Conservation (phyloP, 2,888 invertebrate species). For the Pandemis heparana region DNA sequence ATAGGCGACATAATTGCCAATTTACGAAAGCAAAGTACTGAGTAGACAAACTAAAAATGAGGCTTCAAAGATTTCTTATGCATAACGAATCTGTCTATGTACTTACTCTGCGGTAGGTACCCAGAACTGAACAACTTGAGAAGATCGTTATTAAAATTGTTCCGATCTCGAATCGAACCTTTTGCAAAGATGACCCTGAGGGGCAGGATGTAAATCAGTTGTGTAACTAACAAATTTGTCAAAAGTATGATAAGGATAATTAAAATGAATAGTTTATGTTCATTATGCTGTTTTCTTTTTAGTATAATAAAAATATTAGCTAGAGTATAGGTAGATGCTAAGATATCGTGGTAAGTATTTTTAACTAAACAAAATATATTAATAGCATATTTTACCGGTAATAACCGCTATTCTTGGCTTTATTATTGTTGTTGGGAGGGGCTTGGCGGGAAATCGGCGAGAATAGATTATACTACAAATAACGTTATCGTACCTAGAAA, state of each 20-base stretch:
- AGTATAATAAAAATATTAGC: no score
- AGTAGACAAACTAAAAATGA: neutral
- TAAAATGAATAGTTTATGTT: neutral
- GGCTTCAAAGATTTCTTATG: neutral
- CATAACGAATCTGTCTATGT: neutral
- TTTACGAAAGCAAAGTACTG: conserved; percentile 76
- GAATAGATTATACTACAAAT: no score
- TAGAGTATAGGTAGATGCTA: no score
- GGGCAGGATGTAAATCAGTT: neutral
- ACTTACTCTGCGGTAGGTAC: neutral
- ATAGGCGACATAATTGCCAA: conserved; percentile 68
- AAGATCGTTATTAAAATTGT: neutral
- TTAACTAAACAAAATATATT: neutral
- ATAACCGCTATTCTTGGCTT: neutral
- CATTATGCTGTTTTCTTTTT: no score
- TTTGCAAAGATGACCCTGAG: neutral
- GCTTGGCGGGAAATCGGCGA: neutral
- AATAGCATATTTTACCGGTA: neutral
- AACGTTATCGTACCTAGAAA: no score
- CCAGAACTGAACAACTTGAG: neutral
- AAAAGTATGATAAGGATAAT: neutral
- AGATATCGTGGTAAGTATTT: neutral
- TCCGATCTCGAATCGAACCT: neutral
- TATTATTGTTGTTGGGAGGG: conserved; percentile 18
- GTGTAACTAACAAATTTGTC: neutral